These are phyloP conservation scores for Aldrovandia affinis DNA, from an alignment of 2,797 vertebrate genomes.

Conservation along the genomic window DNA sequence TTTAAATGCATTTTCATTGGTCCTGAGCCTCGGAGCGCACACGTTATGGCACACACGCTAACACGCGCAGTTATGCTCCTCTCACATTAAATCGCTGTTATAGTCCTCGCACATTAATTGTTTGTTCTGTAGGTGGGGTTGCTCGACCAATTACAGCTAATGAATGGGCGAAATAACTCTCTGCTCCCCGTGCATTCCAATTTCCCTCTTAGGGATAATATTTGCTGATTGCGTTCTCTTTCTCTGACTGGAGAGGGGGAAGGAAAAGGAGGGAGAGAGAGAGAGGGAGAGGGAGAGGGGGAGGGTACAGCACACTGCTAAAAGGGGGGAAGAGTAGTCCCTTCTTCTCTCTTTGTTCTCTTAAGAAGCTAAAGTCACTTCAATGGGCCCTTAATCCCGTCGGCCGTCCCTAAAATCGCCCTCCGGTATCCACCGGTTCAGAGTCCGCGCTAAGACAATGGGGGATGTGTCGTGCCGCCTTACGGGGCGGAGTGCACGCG, in stretches of 20 bases:
- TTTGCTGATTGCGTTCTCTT: slow-evolving; percentile 82
- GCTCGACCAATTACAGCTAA: slow-evolving; percentile 85
- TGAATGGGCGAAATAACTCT: slow-evolving; percentile 82
- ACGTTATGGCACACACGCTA: slow-evolving; percentile 76
- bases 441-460: slow-evolving; percentile 81
- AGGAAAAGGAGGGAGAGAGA: slow-evolving; percentile 6
- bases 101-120: slow-evolving; percentile 77
- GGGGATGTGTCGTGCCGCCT: slow-evolving; percentile 83
- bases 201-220: slow-evolving; percentile 82
- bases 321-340: slow-evolving; percentile 80
- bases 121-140: slow-evolving; percentile 79
- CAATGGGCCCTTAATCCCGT: slow-evolving; percentile 88
- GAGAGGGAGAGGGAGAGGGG: slow-evolving; percentile 18
- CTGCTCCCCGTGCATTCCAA: slow-evolving; percentile 69
- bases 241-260: slow-evolving; percentile 52
- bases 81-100: no score
- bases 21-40: slow-evolving; percentile 59
- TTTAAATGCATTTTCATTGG: slow-evolving; percentile 61
- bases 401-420: slow-evolving; percentile 83
- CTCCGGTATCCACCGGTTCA: slow-evolving; percentile 82
- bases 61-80: slow-evolving; percentile 75
- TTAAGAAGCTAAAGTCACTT: slow-evolving; percentile 85
- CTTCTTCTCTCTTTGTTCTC: slow-evolving; percentile 80
- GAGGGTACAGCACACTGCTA: slow-evolving; percentile 61
- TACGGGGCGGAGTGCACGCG: slow-evolving; percentile 76